Evolutionary conservation across 1,140 invertebrate genomes (phyloP), one percentile per base, ranked within the genome.

Genomic region (Procambarus clarkii): DNA sequence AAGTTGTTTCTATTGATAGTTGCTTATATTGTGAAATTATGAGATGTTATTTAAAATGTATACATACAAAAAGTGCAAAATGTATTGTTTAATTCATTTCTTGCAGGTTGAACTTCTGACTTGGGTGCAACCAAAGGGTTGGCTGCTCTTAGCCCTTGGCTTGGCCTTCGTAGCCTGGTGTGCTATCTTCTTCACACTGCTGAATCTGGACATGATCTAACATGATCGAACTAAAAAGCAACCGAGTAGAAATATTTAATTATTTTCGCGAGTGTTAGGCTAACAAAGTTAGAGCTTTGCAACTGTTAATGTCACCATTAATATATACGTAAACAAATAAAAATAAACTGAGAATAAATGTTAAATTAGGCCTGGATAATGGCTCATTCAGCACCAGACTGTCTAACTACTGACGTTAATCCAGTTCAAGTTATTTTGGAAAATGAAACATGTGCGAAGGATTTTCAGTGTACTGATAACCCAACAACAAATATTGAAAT

Each of bases 121-220:
- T n/a, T 87, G 85, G 85, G 85, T 87, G 18, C 78, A 45, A 48
- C 85, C 85, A 21, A 87, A 87, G 34, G 85, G 85, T 11, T 79
- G 48, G 85, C 9, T 87, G 50, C 85, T 87, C 46, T 5, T 87
- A n/a, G 85, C 50, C 2, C 34, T 87, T 18, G 21, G 18, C 21
- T 1, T 87, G 50, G 85, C 76, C 2, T 45, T 87, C 15, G 44
- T 87, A 48, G 85, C 85, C 0, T 87, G 85, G 85, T 77, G 24
- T 13, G 77, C 85, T 34, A 87, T 87, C 18, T 87, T 60, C 85
- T 87, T 87, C 85, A 87, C 85, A 21, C 85, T 87, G 48, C 5
- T 18, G 5, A 24, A 21, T 24, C 85, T 87, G 11, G 15, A 77
- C 3, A 44, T 60, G 21, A 54, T 87, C 21, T 87, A 87, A 21